phyloP scores from a whole-genome alignment of 2,888 invertebrate species.

The Elmis aenea region DNA sequence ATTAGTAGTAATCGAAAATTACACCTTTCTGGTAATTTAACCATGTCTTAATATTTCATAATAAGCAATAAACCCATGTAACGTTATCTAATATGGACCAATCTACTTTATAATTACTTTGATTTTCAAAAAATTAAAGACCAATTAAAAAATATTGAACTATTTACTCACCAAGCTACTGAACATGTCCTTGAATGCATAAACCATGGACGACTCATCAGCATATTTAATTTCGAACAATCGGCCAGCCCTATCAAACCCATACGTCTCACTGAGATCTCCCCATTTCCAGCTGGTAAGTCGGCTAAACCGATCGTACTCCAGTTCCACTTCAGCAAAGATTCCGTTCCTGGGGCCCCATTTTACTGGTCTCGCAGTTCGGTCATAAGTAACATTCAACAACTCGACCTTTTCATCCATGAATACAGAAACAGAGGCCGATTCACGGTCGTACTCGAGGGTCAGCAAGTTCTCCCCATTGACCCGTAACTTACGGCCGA shows the following conservation, averaged over 20 bases:
- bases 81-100: no score
- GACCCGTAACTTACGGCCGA: conserved; percentile 78
- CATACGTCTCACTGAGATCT: conserved; percentile 82
- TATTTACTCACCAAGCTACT: conserved; percentile 61
- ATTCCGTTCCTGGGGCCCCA: conserved; percentile 83
- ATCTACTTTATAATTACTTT: no score
- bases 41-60: no score
- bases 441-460: conserved; percentile 84
- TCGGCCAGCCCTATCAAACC: conserved; percentile 85
- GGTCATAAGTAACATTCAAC: conserved; percentile 81
- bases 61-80: no score
- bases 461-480: conserved; percentile 90
- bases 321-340: conserved; percentile 84
- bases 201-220: conserved; percentile 84
- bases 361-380: conserved; percentile 76
- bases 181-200: conserved; percentile 88
- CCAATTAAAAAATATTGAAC: conserved; percentile 6
- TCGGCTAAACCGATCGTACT: conserved; percentile 87
- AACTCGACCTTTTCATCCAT: conserved; percentile 84
- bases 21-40: no score
- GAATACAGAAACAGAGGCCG: conserved; percentile 79
- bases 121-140: no score
- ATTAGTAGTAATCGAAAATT: no score
- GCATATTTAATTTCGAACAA: conserved; percentile 86
- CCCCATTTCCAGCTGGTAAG: conserved; percentile 91